These are phyloP conservation scores for Chirona hameri DNA, from an alignment of 2,888 invertebrate species.

Conservation along the genomic window DNA sequence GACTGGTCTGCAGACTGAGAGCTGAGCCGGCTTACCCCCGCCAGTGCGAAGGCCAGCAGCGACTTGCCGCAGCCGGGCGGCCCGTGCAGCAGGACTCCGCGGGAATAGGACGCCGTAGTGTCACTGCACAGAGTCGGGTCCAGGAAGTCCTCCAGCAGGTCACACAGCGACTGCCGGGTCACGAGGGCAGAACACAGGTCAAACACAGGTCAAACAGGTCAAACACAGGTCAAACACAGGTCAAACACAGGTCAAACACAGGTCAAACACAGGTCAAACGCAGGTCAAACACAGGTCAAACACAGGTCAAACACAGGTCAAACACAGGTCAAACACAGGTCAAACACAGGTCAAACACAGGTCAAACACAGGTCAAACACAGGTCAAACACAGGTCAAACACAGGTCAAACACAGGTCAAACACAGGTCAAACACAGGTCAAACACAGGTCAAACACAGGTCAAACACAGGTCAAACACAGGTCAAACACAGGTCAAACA, in stretches of 20 bases:
- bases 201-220: neutral
- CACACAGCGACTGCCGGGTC: neutral
- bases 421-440: neutral
- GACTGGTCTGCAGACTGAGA: neutral
- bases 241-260: neutral
- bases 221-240: neutral
- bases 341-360: no score
- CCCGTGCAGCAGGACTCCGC: conserved; percentile 90
- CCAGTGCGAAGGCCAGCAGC: conserved; percentile 92
- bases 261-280: neutral
- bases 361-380: neutral
- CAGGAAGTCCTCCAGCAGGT: conserved; percentile 29
- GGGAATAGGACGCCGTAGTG: conserved; percentile 57
- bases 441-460: neutral
- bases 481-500: neutral
- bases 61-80: conserved; percentile 86
- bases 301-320: no score
- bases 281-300: no score
- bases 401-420: neutral
- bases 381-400: no score
- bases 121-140: conserved; percentile 13
- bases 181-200: neutral
- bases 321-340: no score
- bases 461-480: neutral
- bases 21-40: conserved; percentile 56